Evolutionary conservation across 2,113 vertebrate genomes (phyloP).

Genomic region (Tympanuchus pallidicinctus): DNA sequence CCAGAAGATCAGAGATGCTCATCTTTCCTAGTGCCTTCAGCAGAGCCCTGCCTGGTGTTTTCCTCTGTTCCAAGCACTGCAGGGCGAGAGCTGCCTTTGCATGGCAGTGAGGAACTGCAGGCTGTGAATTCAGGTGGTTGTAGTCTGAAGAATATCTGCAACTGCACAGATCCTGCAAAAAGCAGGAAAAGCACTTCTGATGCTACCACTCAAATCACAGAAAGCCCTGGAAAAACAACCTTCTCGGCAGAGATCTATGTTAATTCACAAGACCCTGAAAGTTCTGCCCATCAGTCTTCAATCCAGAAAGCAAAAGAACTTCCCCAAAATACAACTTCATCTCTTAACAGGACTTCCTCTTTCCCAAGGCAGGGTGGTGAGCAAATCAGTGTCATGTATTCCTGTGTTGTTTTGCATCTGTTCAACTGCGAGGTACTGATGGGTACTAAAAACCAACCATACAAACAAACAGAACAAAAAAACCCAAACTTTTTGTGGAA

Average conservation of each 20-base stretch:
- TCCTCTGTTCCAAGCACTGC: background rate
- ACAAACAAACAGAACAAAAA: background rate
- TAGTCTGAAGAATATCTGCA: background rate
- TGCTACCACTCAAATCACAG: conserved; percentile 77
- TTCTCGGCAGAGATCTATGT: conserved; percentile 76
- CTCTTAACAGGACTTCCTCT: background rate
- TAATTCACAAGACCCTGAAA: background rate
- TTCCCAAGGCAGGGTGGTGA: conserved; percentile 66
- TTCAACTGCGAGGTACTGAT: accelerated
- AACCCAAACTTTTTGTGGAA: background rate
- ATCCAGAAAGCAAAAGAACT: background rate
- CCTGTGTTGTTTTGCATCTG: accelerated
- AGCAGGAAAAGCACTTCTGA: conserved; percentile 46
- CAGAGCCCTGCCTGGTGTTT: background rate
- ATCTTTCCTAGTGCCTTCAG: background rate
- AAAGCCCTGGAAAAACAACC: conserved; percentile 35
- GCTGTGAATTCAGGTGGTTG: background rate
- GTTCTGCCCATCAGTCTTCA: accelerated
- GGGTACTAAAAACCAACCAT: background rate
- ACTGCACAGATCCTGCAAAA: background rate
- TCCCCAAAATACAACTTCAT: background rate
- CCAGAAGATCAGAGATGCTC: conserved; percentile 27
- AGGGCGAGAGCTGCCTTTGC: conserved; percentile 45
- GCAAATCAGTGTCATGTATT: background rate
- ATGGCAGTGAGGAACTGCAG: conserved; percentile 28